Conservation (phyloP, 2,888 invertebrate genomes). For the Polymixis flavicincta region DNA sequence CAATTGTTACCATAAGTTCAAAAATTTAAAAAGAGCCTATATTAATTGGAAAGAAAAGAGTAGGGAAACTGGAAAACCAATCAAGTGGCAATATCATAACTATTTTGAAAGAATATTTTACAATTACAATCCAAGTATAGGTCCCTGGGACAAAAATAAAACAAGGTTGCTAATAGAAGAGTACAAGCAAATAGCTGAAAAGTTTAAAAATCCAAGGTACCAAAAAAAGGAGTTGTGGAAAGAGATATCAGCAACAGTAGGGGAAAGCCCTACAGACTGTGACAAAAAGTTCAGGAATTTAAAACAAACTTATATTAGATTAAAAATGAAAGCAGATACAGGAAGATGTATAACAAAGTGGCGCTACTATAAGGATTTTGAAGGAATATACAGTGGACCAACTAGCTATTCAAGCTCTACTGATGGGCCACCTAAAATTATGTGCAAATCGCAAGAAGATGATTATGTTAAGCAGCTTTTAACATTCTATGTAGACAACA, state of each 20-base stretch:
- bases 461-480: constrained; percentile 83
- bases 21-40: constrained; percentile 85
- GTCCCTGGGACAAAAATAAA: constrained; percentile 82
- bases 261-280: constrained; percentile 78
- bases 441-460: constrained; percentile 71
- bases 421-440: constrained; percentile 55
- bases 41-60: constrained; percentile 81
- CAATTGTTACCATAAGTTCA: constrained; percentile 87
- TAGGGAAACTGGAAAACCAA: constrained; percentile 78
- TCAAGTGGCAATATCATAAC: constrained; percentile 85
- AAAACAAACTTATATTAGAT: constrained; percentile 84
- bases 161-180: constrained; percentile 79
- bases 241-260: constrained; percentile 79
- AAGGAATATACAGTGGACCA: constrained; percentile 75
- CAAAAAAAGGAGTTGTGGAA: constrained; percentile 87
- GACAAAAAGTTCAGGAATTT: constrained; percentile 87
- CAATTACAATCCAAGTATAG: constrained; percentile 78
- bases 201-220: constrained; percentile 82
- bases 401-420: constrained; percentile 25
- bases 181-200: constrained; percentile 81
- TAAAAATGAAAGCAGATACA: constrained; percentile 77
- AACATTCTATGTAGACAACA: constrained; percentile 82
- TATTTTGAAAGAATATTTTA: constrained; percentile 86
- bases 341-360: constrained; percentile 81
- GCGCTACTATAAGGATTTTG: constrained; percentile 85